These are phyloP conservation scores for Mylabris sibirica DNA, from an alignment of 2,888 invertebrate genomes.

Conservation along the genomic window DNA sequence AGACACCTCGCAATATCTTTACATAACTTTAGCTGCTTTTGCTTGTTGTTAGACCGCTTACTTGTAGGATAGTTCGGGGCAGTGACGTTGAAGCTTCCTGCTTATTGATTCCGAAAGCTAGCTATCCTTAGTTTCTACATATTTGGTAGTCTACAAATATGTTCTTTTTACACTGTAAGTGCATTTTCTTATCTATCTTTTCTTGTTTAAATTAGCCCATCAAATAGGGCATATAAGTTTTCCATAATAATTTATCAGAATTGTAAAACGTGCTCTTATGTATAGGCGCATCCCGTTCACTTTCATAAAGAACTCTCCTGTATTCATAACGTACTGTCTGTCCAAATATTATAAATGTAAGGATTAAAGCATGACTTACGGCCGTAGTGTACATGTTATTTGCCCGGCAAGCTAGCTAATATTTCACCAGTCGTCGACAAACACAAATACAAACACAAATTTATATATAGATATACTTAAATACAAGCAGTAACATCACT, in stretches of 20 bases:
- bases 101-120: no score
- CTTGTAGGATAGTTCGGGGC: no score
- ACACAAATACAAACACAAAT: neutral
- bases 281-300: conserved; percentile 19
- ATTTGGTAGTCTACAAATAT: neutral
- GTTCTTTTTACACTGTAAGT: neutral
- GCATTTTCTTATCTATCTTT: neutral
- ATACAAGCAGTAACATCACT: conserved; percentile 47
- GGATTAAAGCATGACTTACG: conserved; percentile 50
- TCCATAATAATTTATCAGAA: conserved; percentile 37
- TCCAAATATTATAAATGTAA: conserved; percentile 50
- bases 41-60: no score
- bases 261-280: conserved; percentile 22
- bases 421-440: conserved; percentile 43
- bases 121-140: no score
- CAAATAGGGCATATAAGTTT: conserved; percentile 31
- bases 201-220: conserved; percentile 27
- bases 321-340: conserved; percentile 39
- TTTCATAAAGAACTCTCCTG: conserved; percentile 31
- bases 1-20: no score
- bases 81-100: no score
- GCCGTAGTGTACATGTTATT: conserved; percentile 45
- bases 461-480: conserved; percentile 45
- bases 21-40: no score
- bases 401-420: conserved; percentile 49